phyloP scores from a whole-genome alignment of 2,113 vertebrate genomes.

The Rhea pennata region DNA sequence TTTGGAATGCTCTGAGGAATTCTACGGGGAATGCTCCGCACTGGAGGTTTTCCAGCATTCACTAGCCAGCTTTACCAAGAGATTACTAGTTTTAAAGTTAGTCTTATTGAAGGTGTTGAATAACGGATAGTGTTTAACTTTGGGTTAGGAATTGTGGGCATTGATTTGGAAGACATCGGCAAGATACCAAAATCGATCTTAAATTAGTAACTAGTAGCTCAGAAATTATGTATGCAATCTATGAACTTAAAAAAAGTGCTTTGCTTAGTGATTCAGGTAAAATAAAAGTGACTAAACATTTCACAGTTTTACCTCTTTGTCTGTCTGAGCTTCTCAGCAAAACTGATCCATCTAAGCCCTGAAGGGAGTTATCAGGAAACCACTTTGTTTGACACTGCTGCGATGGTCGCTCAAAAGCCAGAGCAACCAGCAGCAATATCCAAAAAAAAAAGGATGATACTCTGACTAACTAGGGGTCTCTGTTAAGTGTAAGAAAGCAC shows the following conservation, averaged over 20 bases:
- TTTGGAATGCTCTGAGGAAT: neutral
- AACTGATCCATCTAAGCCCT: slow-evolving; percentile 54
- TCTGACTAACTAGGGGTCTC: neutral
- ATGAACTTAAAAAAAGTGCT: neutral
- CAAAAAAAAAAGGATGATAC: neutral
- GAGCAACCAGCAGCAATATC: neutral
- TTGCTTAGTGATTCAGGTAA: neutral
- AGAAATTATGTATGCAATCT: neutral
- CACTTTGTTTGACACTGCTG: slow-evolving; percentile 17
- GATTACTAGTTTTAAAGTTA: slow-evolving; percentile 32
- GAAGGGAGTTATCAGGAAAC: slow-evolving; percentile 48
- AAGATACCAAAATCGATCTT: neutral
- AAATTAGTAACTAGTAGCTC: neutral
- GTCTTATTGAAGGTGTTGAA: slow-evolving; percentile 2
- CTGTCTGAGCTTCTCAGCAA: slow-evolving; percentile 50
- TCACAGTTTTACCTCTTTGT: slow-evolving; percentile 19
- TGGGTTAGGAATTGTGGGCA: neutral
- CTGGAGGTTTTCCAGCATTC: slow-evolving; percentile 15
- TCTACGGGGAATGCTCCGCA: neutral
- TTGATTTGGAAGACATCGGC: neutral
- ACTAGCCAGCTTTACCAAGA: slow-evolving; percentile 22
- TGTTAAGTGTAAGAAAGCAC: neutral
- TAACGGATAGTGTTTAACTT: slow-evolving; percentile 51
- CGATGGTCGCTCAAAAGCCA: neutral
- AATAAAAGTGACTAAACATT: slow-evolving; percentile 29